Evolutionary conservation across 1,140 invertebrate species (phyloP).

Genomic region (Hydropsyche tenuis): DNA sequence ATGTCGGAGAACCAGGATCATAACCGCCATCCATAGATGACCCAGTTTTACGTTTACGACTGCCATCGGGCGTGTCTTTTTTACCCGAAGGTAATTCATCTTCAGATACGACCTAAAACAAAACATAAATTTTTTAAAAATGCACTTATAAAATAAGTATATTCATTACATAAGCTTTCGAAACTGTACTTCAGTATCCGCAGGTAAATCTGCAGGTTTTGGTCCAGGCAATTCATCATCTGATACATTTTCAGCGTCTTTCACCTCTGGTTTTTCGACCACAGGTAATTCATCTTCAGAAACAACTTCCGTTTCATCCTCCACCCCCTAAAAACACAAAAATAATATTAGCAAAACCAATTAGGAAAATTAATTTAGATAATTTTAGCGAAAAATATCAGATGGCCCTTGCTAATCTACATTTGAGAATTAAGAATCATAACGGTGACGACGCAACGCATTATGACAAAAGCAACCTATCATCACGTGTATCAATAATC

Average conservation of each 20-base stretch:
- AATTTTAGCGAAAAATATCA: conserved; percentile 28
- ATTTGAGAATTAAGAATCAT: conserved; percentile 41
- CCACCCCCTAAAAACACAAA: not conserved
- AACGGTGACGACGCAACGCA: conserved; percentile 45
- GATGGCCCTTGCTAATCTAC: conserved; percentile 50
- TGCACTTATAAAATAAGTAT: not conserved
- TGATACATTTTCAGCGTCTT: conserved; percentile 60
- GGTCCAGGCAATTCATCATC: conserved; percentile 77
- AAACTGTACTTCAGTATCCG: conserved; percentile 74
- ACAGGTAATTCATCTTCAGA: conserved; percentile 80
- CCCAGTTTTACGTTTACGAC: conserved; percentile 64
- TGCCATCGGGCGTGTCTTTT: conserved; percentile 55
- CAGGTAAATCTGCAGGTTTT: conserved; percentile 76
- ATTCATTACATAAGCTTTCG: not conserved
- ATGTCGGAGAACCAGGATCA: conserved; percentile 79
- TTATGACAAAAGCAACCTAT: conserved; percentile 43
- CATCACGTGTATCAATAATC: conserved; percentile 39
- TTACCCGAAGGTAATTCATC: conserved; percentile 69
- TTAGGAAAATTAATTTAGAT: not conserved
- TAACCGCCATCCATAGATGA: conserved; percentile 71
- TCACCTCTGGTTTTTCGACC: conserved; percentile 61
- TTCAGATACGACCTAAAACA: conserved; percentile 54
- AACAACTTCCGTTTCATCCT: conserved; percentile 77
- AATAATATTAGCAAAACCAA: not conserved
- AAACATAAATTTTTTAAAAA: not conserved